Base-by-base conservation (phyloP, 64 coral and sea anemone species). In the Dendrophyllia cribrosa region DNA sequence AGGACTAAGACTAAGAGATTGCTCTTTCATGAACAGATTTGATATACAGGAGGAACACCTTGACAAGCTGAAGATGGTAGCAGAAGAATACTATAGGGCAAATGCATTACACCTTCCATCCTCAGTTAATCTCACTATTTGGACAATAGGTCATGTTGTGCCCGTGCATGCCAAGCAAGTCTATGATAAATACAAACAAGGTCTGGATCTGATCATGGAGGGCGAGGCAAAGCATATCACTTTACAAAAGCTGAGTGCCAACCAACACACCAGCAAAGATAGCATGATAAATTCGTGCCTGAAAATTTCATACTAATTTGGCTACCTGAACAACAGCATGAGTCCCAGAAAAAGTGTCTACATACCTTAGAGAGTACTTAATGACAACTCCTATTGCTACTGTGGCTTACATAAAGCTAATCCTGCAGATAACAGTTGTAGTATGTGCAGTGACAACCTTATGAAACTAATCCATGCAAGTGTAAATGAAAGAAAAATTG, bases 141-240 rank as follows among this genome's bases (percentile, higher is more conserved):
- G n/a, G n/a, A 87, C 83, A 88, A 78, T 81, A 76, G 75, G 75
- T 62, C 82, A 88, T 93, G 91, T 88, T 66, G 74, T 93, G 64
- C 91, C 91, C 68, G 91, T 88, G 46, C 91, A 93, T 81, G 85
- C 84, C 64, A 67, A 88, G 34, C 91, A 93, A 88, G 85, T 93
- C 74, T 77, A 67, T 88, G 64, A 84, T 58, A 86, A 93, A 76
- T 93, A 88, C 67, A 63, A 86, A 78, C 73, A 93, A 86, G 91
- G 90, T 46, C 90, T 92, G 22, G 74, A 68, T 53, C 68, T 93
- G 74, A 93, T 83, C 86, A 93, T 80, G 84, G 91, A 93, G 87
- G 91, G 84, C 60, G 83, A 87, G 26, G 91, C 91, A 53, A 93
- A 93, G 67, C 91, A 93, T 59, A 82, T 93, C 43, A 72, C 83